Percentiles rank a stretch among this genome's conserved stretches.
Evolutionary conservation across 1,140 invertebrate genomes (phyloP).

Genomic region (Gonioctena quinquepunctata): DNA sequence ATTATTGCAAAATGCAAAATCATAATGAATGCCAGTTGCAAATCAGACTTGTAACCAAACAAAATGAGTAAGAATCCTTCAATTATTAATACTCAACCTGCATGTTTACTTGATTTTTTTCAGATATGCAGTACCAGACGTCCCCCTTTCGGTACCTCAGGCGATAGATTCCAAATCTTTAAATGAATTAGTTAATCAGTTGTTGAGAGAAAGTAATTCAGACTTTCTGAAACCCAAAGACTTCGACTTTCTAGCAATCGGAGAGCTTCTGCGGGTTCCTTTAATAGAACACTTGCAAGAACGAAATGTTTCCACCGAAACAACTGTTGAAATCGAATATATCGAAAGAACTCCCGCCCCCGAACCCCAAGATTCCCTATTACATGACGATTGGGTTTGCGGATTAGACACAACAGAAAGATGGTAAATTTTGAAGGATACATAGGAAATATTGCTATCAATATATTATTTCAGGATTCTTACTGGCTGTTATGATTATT

Average conservation of each 20-base stretch:
- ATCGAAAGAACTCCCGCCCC: constrained; percentile 85
- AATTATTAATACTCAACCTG: not conserved
- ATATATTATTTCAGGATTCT: constrained; percentile 70
- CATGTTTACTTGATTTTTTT: constrained; percentile 48
- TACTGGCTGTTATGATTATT: constrained; percentile 94
- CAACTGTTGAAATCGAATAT: constrained; percentile 87
- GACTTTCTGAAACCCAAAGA: constrained; percentile 63
- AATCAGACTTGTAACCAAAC: constrained; percentile 79
- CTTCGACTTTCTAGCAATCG: constrained; percentile 88
- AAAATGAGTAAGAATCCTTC: constrained; percentile 73
- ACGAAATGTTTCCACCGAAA: constrained; percentile 72
- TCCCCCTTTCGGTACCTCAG: constrained; percentile 78
- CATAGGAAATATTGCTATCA: not conserved
- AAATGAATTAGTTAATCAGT: constrained; percentile 79
- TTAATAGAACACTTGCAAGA: constrained; percentile 73
- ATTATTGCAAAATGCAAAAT: constrained; percentile 24
- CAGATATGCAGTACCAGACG: constrained; percentile 86
- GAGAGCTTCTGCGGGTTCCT: constrained; percentile 74
- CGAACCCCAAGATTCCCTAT: constrained; percentile 84
- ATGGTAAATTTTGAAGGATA: constrained; percentile 60
- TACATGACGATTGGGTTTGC: constrained; percentile 96
- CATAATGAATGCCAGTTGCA: constrained; percentile 64
- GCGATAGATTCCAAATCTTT: constrained; percentile 70
- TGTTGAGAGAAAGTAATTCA: constrained; percentile 69
- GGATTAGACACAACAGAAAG: constrained; percentile 74